Percentiles rank a stretch among this genome's conserved stretches.
Evolutionary conservation across 2,888 invertebrate genomes (phyloP).

Genomic region (Xanthia icteritia): DNA sequence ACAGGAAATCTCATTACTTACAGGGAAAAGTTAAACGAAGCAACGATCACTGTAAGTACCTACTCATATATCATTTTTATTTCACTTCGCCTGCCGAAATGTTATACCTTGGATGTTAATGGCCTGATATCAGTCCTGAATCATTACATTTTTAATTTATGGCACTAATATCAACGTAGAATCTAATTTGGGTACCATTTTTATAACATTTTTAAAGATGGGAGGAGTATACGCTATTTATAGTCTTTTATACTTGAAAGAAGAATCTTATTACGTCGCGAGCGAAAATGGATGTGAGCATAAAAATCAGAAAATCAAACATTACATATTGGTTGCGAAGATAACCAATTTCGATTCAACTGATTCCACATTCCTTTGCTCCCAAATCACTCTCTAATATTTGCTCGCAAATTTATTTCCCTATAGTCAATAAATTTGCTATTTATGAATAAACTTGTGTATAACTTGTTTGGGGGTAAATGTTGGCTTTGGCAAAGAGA

Average conservation of each 20-base stretch:
- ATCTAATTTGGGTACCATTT: slow-evolving; percentile 36
- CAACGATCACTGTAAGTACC: slow-evolving; percentile 69
- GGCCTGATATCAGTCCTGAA: slow-evolving; percentile 36
- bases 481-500: slow-evolving; percentile 53
- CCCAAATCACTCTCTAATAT: slow-evolving; percentile 52
- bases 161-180: slow-evolving; percentile 28
- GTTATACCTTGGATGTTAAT: slow-evolving; percentile 39
- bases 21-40: slow-evolving; percentile 64
- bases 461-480: slow-evolving; percentile 54
- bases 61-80: slow-evolving; percentile 50
- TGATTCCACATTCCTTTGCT: slow-evolving; percentile 30
- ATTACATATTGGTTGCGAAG: slow-evolving; percentile 42
- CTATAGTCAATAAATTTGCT: slow-evolving; percentile 59
- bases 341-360: slow-evolving; percentile 47
- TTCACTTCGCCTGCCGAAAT: slow-evolving; percentile 31
- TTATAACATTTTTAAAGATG: slow-evolving; percentile 12
- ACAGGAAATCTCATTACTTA: slow-evolving; percentile 63
- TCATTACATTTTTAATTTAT: slow-evolving; percentile 45
- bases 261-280: background rate
- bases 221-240: slow-evolving; percentile 13
- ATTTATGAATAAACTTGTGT: slow-evolving; percentile 67
- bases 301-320: slow-evolving; percentile 50
- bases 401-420: slow-evolving; percentile 60
- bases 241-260: slow-evolving; percentile 12
- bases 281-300: slow-evolving; percentile 26